Conservation (phyloP, 2,113 vertebrate genomes). For the Carettochelys insculpta region DNA sequence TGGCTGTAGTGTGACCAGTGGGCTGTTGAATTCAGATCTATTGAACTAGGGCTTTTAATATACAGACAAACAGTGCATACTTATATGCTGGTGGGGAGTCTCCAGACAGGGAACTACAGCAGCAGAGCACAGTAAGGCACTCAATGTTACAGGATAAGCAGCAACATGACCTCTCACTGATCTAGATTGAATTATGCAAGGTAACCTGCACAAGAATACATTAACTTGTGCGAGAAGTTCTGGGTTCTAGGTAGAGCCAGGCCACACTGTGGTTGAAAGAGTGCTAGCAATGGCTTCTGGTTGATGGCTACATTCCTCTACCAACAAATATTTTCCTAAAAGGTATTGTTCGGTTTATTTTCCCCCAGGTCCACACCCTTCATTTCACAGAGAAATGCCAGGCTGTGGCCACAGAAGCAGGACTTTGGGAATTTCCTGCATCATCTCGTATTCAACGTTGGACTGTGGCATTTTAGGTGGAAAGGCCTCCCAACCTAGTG, state of each 20-base stretch:
- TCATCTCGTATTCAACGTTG: neutral
- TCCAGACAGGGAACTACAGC: neutral
- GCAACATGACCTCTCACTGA: neutral
- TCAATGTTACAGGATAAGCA: neutral
- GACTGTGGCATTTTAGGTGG: neutral
- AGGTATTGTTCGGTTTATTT: neutral
- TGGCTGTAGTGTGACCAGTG: too few species aligned
- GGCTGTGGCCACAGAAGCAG: neutral
- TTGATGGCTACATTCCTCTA: neutral
- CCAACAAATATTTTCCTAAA: neutral
- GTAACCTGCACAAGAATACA: neutral
- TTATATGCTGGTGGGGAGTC: neutral
- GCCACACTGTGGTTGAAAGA: neutral
- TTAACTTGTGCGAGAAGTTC: neutral
- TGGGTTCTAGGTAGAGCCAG: neutral
- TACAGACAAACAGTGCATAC: too few species aligned
- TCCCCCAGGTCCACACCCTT: neutral
- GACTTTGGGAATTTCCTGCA: neutral
- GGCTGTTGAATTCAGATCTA: too few species aligned
- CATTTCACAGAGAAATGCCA: neutral
- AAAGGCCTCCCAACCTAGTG: neutral
- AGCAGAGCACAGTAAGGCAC: neutral
- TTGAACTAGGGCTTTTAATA: too few species aligned
- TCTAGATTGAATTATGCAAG: neutral
- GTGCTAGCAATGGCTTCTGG: neutral